Evolutionary conservation across 2,113 vertebrate genomes (phyloP).

Genomic region (Montifringilla adamsi): DNA sequence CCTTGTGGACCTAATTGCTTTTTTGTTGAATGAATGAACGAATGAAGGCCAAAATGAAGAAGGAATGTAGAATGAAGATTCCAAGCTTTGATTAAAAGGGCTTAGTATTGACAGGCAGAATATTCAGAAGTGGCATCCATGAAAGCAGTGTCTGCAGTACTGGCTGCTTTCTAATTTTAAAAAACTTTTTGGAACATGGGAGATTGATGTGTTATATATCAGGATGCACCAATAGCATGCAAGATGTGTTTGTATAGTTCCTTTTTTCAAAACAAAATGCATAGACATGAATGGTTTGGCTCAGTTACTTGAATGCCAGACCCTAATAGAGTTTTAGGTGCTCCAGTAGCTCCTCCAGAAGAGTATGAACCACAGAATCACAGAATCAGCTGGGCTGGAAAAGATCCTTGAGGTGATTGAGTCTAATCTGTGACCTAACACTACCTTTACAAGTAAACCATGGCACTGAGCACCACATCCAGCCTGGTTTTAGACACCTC

Average conservation of each 20-base stretch:
- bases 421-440: not conserved
- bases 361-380: not conserved
- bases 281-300: rapidly evolving
- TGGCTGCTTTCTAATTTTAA: not conserved
- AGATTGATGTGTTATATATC: not conserved
- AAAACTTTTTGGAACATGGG: not conserved
- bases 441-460: not conserved
- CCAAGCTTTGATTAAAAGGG: not conserved
- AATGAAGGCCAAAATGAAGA: not conserved
- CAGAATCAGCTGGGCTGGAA: not conserved
- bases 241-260: too few species aligned
- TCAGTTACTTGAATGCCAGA: not conserved
- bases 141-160: not conserved
- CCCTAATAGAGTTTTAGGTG: not conserved
- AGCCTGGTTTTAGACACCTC: not conserved
- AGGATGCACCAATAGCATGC: rapidly evolving
- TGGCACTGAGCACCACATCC: not conserved
- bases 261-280: not conserved
- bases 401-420: not conserved
- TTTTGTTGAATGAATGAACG: not conserved
- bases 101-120: not conserved
- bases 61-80: not conserved
- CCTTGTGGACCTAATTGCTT: not conserved
- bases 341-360: not conserved
- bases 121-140: not conserved